phyloP scores from a whole-genome alignment of 1,140 invertebrate species.

The Drosophila kohkoa region DNA sequence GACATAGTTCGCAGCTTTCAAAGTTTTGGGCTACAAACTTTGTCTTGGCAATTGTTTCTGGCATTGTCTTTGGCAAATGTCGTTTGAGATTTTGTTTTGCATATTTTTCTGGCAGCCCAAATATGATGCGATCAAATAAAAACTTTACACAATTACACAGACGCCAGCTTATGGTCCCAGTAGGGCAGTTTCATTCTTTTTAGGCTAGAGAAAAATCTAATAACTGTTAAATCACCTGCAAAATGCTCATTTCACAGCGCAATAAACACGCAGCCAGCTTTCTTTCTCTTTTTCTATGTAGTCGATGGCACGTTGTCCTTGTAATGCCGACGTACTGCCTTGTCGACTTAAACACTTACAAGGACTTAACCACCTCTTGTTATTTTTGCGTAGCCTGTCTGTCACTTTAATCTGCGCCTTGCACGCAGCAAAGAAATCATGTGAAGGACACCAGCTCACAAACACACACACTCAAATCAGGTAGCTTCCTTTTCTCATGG shows the following conservation, averaged over 20 bases:
- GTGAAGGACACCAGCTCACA: slow-evolving; percentile 59
- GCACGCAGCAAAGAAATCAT: slow-evolving; percentile 64
- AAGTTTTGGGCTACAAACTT: slow-evolving; percentile 59
- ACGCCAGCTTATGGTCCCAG: slow-evolving; percentile 27
- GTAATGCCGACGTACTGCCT: slow-evolving; percentile 34
- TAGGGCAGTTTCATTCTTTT: slow-evolving; percentile 26
- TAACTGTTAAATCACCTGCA: slow-evolving; percentile 83
- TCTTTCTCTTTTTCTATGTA: not conserved
- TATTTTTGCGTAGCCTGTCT: slow-evolving; percentile 76
- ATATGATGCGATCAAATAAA: slow-evolving; percentile 81
- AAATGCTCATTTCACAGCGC: slow-evolving; percentile 82
- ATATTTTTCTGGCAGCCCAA: slow-evolving; percentile 43
- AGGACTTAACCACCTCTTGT: slow-evolving; percentile 80
- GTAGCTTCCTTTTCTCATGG: slow-evolving; percentile 1
- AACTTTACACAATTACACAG: slow-evolving; percentile 64
- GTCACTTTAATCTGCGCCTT: slow-evolving; percentile 76
- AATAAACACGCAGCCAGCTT: slow-evolving; percentile 64
- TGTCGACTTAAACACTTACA: slow-evolving; percentile 82
- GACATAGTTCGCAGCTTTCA: slow-evolving; percentile 62
- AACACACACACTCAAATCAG: slow-evolving; percentile 7
- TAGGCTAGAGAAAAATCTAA: slow-evolving; percentile 66
- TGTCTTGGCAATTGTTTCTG: slow-evolving; percentile 58
- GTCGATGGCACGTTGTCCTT: slow-evolving; percentile 33
- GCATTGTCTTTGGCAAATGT: slow-evolving; percentile 53
- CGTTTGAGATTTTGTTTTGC: slow-evolving; percentile 68